Base-by-base conservation (phyloP, 2,888 invertebrate species). In the Clunio marinus region DNA sequence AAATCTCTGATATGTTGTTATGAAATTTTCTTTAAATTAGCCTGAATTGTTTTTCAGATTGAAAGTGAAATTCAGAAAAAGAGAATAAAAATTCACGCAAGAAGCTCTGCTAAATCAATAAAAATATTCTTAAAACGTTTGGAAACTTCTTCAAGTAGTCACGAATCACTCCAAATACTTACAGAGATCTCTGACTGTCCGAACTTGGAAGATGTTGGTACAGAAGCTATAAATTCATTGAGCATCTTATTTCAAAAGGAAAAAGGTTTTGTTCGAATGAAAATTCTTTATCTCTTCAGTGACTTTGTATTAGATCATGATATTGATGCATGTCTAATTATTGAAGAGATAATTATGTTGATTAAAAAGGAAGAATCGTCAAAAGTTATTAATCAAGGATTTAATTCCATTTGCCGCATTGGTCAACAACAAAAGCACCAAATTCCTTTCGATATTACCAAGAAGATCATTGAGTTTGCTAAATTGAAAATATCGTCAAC, bases 371-470 rank as follows among this genome's bases (percentile, higher is more conserved):
- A 79, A 69, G 75, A 74, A 62, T 77, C 79, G 0, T 74, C 77
- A 27, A 79, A 79, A 67, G 79, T 79, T 1, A 73, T 79, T 1
- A 76, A 78, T 1, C 78, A 79, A 71, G 78, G 77, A 2, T 71
- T 79, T 70, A 74, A 75, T 70, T 77, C 77, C 55, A 69, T 79
- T 2, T 75, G 75, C 51, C 75, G 76, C 58, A 78, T 79, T 58
- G 78, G 77, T 0, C 73, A 73, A 25, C 32, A 20, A 2, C 71
- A 73, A 1, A 74, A 74, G 10, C 69, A 22, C 2, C 77, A 2
- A 74, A 76, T 0, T 71, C 74, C 10, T 75, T 76, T 15, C 76
- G 77, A 69, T 73, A 76, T 15, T 76, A 75, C 32, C 13, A 13
- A 20, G 0, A 78, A 76, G 71, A 76, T 78, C 70, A 77, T 78